Evolutionary conservation across 2,888 invertebrate species (phyloP), one percentile per base, ranked within the genome.

Genomic region (Nowickia ferox): DNA sequence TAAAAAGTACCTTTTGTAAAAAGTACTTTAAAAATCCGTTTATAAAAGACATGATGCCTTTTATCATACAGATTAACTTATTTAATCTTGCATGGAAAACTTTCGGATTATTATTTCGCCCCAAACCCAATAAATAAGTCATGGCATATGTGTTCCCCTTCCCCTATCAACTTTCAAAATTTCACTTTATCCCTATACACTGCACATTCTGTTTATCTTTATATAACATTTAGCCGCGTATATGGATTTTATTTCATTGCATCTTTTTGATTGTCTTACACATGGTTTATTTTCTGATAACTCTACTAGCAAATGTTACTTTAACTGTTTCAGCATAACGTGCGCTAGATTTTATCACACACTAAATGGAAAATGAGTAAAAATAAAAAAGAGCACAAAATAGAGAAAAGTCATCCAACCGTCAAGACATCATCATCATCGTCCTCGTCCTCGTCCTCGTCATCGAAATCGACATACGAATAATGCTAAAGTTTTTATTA

Each of bases 221-320:
- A 57, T 63, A 78, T 44, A 76, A 69, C 69, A 82, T 84, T 84
- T 78, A 66, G 51, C 69, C 61, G 81, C 69, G 77, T 82, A 81
- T 75, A 57, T 82, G 78, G 63, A 75, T 85, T 78, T 75, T 51
- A 82, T 78, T 72, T 81, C 68, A 81, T 19, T 83, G 69, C 75
- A 61, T 82, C 61, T 74, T 76, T 86, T 57, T 78, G 57, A 66
- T 76, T 80, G 53, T 71, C 79, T 83, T 80, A 65, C 86, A 83
- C 86, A 68, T 86, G 83, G 79, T 77, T 83, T 72, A 76, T 68
- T 83, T 80, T 83, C 76, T 83, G 86, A 83, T 86, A 83, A 86
- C 82, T 86, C 83, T 83, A 61, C 79, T 71, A 86, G 66, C 86
- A 86, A 86, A 86, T 83, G 83, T 86, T 86, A 76, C 83, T 83